Percentiles rank a stretch among this genome's conserved stretches.
phyloP scores from a whole-genome alignment of 1,140 invertebrate species.

The Cepaea nemoralis region DNA sequence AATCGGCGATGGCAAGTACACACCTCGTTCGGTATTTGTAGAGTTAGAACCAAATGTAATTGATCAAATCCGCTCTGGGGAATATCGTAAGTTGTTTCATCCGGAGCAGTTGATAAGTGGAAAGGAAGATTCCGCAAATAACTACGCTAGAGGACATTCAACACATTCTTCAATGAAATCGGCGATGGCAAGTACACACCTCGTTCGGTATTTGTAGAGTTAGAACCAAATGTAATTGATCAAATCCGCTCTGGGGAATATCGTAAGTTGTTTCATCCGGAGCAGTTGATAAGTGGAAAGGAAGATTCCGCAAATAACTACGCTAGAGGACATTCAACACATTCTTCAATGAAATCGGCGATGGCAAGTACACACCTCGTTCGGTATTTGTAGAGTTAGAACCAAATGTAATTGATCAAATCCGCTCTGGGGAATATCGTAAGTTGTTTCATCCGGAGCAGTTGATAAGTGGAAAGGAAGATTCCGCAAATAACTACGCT shows the following conservation, averaged over 20 bases:
- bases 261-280: slow-evolving; percentile 82
- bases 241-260: slow-evolving; percentile 70
- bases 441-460: slow-evolving; percentile 86
- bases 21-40: slow-evolving; percentile 85
- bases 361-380: slow-evolving; percentile 82
- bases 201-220: slow-evolving; percentile 84
- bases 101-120: slow-evolving; percentile 86
- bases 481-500: slow-evolving; percentile 76
- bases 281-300: slow-evolving; percentile 85
- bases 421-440: slow-evolving; percentile 66
- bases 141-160: slow-evolving; percentile 76
- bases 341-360: slow-evolving; percentile 87
- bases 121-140: slow-evolving; percentile 82
- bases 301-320: slow-evolving; percentile 79
- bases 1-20: slow-evolving; percentile 80
- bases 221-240: slow-evolving; percentile 76
- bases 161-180: slow-evolving; percentile 89
- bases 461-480: slow-evolving; percentile 84
- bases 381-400: slow-evolving; percentile 87
- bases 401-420: slow-evolving; percentile 71
- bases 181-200: slow-evolving; percentile 82
- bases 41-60: slow-evolving; percentile 78
- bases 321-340: slow-evolving; percentile 80
- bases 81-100: slow-evolving; percentile 78
- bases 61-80: slow-evolving; percentile 71